A percentile compares a stretch with the other conserved stretches of the same genome.
These are phyloP conservation scores for Thunnus albacares DNA, from an alignment of 2,797 vertebrate species.

Conservation along the genomic window DNA sequence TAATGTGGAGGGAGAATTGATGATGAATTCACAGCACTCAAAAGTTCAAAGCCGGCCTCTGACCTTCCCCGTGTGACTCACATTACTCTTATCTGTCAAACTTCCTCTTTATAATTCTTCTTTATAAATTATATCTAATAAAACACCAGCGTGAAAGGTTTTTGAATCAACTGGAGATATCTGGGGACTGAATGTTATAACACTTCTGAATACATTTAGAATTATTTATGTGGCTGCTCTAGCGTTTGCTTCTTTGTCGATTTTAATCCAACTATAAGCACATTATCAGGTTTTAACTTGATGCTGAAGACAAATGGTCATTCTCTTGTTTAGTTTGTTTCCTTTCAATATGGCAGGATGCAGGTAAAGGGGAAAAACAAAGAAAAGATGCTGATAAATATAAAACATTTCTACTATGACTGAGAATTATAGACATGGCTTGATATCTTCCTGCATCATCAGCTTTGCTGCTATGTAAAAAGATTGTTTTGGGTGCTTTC, in stretches of 20 bases:
- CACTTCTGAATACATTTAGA: not conserved
- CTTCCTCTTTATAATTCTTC: not conserved
- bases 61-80: constrained; percentile 18
- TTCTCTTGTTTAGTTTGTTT: not conserved
- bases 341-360: no score
- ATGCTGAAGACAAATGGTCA: not conserved
- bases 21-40: constrained; percentile 12
- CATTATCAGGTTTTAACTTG: not conserved
- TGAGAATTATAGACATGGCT: no score
- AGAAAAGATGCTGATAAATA: no score
- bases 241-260: not conserved
- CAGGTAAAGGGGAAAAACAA: no score
- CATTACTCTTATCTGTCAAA: constrained; percentile 4
- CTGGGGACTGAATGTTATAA: not conserved
- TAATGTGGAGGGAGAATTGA: not conserved
- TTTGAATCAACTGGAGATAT: not conserved
- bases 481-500: no score
- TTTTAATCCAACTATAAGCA: no score
- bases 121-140: constrained; percentile 2
- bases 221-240: not conserved
- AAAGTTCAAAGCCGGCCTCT: constrained; percentile 11
- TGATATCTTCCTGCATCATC: no score
- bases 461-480: no score
- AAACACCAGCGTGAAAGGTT: not conserved
- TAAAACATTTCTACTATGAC: no score